Base-by-base conservation (phyloP, 2,797 vertebrate genomes). In the Eulemur rubriventer region DNA sequence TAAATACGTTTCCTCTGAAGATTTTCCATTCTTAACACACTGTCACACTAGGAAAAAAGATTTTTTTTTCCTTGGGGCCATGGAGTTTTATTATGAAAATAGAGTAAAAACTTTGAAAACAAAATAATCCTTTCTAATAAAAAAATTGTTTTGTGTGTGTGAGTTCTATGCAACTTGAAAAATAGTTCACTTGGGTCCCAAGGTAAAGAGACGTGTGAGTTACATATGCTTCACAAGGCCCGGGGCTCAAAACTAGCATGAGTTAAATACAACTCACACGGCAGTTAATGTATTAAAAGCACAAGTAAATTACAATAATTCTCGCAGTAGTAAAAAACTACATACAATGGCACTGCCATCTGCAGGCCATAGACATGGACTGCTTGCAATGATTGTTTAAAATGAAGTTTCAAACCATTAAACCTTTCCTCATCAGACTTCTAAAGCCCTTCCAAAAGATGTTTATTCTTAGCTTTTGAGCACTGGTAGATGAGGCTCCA, bases 301-400 rank as follows among this genome's bases (percentile, higher is more conserved):
- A 95, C 78, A 97, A 48, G 28, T 61, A 67, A 84, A 93, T 91
- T 61, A 33, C 80, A 93, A 1, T 43, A 78, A 85, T 24, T 48
- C 57, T 91, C 67, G 59, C 14, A 43, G 48, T 35, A 72, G 35
- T 67, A 97, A 83, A 63, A 80, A 52, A 72, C 28, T 83, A 10
- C 22, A 92, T 26, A 92, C 94, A 96, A 96, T 96, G 84, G 93
- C 93, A 97, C 96, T 96, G 98, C 98, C 97, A 97, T 80, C 97
- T 98, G 92, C 97, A 98, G 98, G 97, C 69, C 70, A 75, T 0
- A 87, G 67, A 84, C 80, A 89, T 2, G 10, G 75, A 76, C 65
- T 48, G 43, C 79, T 69, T 82, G 83, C 55, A 69, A 67, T 8
- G 7, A 33, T 87, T 95, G 81, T 59, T 95, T 81, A 73, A 92